phyloP scores from a whole-genome alignment of 2,888 invertebrate species.

The Dioctria rufipes region DNA sequence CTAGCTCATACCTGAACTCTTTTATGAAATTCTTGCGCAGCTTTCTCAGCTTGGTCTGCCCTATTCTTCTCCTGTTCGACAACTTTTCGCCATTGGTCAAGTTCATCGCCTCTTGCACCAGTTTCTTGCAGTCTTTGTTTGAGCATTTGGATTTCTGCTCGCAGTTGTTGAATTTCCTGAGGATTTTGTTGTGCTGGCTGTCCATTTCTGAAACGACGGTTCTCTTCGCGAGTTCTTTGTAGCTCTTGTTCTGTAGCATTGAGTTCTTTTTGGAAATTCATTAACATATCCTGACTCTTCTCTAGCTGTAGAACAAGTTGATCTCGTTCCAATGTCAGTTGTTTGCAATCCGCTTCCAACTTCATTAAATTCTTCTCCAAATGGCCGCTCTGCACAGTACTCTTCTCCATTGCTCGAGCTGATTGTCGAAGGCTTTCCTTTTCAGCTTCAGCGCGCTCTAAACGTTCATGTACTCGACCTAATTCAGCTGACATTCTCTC shows the following conservation, averaged over 20 bases:
- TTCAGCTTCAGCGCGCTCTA: constrained; percentile 84
- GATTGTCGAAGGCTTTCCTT: constrained; percentile 83
- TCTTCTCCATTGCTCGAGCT: constrained; percentile 83
- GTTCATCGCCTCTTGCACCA: constrained; percentile 77
- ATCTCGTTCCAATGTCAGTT: constrained; percentile 85
- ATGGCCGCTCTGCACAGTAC: constrained; percentile 84
- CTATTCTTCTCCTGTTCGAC: constrained; percentile 84
- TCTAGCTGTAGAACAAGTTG: constrained; percentile 91
- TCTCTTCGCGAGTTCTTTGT: constrained; percentile 85
- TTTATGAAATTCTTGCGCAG: constrained; percentile 84
- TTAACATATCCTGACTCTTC: constrained; percentile 93
- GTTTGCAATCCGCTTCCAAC: constrained; percentile 87
- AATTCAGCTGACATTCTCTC: constrained; percentile 88
- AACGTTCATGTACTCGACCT: constrained; percentile 84
- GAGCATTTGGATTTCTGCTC: constrained; percentile 75
- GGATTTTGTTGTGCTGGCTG: constrained; percentile 78
- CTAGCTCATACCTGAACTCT: constrained; percentile 76
- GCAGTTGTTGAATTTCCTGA: constrained; percentile 83
- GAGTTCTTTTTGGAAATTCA: constrained; percentile 93
- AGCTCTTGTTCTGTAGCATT: constrained; percentile 87
- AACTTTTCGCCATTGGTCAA: constrained; percentile 86
- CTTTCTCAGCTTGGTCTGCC: constrained; percentile 85
- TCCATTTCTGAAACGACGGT: constrained; percentile 69
- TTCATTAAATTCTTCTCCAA: constrained; percentile 89
- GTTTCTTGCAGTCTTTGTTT: constrained; percentile 83